A percentile compares a stretch with the other conserved stretches of the same genome.
Evolutionary conservation across 2,113 vertebrate genomes (phyloP).

Genomic region (Ageneiosus marmoratus): DNA sequence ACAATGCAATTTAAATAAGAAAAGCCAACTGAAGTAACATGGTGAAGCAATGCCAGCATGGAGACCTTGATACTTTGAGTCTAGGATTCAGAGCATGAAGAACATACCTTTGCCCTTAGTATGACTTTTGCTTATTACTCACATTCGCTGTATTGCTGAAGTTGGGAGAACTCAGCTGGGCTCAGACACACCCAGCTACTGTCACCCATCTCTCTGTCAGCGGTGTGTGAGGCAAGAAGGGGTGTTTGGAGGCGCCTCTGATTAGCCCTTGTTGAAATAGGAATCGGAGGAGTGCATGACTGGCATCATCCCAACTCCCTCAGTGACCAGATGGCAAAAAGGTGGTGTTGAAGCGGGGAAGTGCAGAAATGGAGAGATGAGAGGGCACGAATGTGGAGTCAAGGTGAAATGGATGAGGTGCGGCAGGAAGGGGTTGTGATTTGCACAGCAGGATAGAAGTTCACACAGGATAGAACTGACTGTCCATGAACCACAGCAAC

Average conservation of each 20-base stretch:
- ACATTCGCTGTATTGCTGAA: conserved; percentile 94
- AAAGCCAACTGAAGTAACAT: background rate
- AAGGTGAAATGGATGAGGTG: conserved; percentile 29
- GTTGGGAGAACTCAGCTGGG: conserved; percentile 86
- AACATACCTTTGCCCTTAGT: background rate
- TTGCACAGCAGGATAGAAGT: conserved; percentile 27
- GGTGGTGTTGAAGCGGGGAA: conserved; percentile 10
- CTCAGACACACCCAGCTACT: conserved; percentile 85
- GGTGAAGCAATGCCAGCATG: background rate
- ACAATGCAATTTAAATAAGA: conserved; percentile 17
- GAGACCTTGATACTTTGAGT: background rate
- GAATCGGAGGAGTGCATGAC: conserved; percentile 34
- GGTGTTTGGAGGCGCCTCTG: conserved; percentile 21
- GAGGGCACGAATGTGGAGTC: conserved; percentile 22
- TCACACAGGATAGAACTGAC: conserved; percentile 34
- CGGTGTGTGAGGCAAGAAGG: background rate
- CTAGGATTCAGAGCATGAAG: background rate
- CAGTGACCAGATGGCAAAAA: conserved; percentile 46
- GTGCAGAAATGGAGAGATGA: background rate
- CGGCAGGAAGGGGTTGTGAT: conserved; percentile 31
- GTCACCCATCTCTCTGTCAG: conserved; percentile 79
- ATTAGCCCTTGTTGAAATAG: conserved; percentile 58
- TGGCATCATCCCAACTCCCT: conserved; percentile 56
- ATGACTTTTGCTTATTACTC: conserved; percentile 67
- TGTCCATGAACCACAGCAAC: conserved; percentile 34